phyloP scores from a whole-genome alignment of 2,888 invertebrate species.

The Polylopha cassiicola region DNA sequence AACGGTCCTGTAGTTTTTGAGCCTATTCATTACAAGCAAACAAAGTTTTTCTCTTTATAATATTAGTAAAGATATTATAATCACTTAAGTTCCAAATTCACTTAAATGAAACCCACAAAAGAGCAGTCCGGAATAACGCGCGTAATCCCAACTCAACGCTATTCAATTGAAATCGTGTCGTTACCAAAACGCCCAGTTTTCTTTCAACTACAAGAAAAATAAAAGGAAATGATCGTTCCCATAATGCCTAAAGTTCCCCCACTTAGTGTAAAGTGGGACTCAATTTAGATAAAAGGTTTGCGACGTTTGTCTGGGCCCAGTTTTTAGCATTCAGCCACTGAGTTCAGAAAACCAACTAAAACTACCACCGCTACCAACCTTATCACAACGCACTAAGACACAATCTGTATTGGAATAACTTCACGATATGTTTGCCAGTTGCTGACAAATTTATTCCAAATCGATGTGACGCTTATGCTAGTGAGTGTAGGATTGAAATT shows the following conservation, averaged over 20 bases:
- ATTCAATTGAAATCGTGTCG: slow-evolving; percentile 15
- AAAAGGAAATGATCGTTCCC: slow-evolving; percentile 27
- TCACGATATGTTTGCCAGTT: slow-evolving; percentile 1
- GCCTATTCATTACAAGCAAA: no score
- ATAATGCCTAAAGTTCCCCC: slow-evolving; percentile 30
- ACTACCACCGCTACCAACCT: slow-evolving; percentile 1
- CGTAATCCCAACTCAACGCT: no score
- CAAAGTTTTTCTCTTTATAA: no score
- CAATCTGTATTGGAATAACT: slow-evolving; percentile 10
- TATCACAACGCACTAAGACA: slow-evolving; percentile 9
- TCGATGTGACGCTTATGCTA: slow-evolving; percentile 5
- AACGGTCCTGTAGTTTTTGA: no score
- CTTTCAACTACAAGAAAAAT: slow-evolving; percentile 23
- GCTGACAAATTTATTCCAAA: slow-evolving; percentile 7
- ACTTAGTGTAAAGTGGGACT: slow-evolving; percentile 36
- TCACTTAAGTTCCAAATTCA: no score
- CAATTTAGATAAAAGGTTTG: slow-evolving; percentile 45
- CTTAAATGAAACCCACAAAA: no score
- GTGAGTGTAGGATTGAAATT: slow-evolving; percentile 5
- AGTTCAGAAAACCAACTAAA: slow-evolving; percentile 11
- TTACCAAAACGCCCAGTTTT: slow-evolving; percentile 5
- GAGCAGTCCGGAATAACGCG: no score
- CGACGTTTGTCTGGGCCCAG: slow-evolving; percentile 32
- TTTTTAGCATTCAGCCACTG: slow-evolving; percentile 23
- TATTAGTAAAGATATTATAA: no score